Evolutionary conservation across 2,113 vertebrate genomes (phyloP).

Genomic region (Oenanthe oenanthe): DNA sequence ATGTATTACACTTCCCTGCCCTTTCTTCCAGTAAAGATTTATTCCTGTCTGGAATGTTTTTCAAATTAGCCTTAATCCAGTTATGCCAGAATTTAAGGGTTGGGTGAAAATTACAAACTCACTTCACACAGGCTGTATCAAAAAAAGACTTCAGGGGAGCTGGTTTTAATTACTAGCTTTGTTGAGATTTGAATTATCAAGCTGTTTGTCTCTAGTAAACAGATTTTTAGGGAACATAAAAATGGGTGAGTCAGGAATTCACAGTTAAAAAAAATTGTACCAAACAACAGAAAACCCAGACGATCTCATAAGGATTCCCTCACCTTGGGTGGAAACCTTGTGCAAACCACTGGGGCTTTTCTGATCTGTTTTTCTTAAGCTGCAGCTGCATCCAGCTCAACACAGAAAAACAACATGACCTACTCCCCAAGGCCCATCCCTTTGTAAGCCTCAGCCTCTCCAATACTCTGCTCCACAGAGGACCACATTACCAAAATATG

Average conservation of each 20-base stretch:
- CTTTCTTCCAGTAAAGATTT: background rate
- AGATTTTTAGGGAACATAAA: background rate
- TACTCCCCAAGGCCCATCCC: background rate
- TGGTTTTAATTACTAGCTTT: background rate
- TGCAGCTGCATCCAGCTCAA: constrained; percentile 41
- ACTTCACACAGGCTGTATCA: background rate
- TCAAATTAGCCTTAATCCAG: background rate
- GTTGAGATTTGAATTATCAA: background rate
- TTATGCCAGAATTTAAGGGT: background rate
- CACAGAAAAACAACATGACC: background rate
- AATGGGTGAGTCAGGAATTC: background rate
- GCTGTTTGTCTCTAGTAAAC: background rate
- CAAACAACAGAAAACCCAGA: background rate
- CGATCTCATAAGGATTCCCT: background rate
- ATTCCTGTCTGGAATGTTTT: background rate
- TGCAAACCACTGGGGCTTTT: constrained; percentile 7
- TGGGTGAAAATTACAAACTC: background rate
- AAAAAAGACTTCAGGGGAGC: background rate
- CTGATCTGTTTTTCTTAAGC: constrained; percentile 21
- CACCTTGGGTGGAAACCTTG: constrained; percentile 42
- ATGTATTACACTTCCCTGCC: background rate
- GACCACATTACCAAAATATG: background rate
- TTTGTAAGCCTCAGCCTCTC: background rate
- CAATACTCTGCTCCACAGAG: background rate
- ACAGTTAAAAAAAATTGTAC: background rate